phyloP scores from a whole-genome alignment of 2,888 invertebrate genomes.

The Eulithis prunata region DNA sequence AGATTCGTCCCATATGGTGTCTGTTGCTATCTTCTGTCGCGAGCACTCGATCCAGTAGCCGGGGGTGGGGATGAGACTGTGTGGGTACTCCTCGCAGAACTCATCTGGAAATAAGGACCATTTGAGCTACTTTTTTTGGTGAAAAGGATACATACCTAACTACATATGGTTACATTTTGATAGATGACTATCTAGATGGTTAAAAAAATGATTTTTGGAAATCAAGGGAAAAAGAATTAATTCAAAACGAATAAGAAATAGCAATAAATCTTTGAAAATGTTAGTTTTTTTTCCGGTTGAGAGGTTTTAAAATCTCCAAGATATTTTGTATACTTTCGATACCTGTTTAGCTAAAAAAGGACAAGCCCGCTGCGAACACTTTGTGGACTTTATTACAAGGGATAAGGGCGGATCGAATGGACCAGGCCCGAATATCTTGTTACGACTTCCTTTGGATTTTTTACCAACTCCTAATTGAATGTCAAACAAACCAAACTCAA shows the following conservation, averaged over 20 bases:
- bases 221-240: too few relatives aligned
- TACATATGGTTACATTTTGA: too few relatives aligned
- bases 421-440: constrained; percentile 43
- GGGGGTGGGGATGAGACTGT: constrained; percentile 94
- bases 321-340: constrained; percentile 3
- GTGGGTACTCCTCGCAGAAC: constrained; percentile 96
- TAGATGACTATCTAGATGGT: too few relatives aligned
- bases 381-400: constrained; percentile 43
- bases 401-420: constrained; percentile 46
- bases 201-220: too few relatives aligned
- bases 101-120: constrained; percentile 87
- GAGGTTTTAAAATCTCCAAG: too few relatives aligned
- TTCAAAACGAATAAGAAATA: too few relatives aligned
- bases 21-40: constrained; percentile 93
- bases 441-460: constrained; percentile 39
- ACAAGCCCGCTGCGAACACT: constrained; percentile 37
- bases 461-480: constrained; percentile 45
- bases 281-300: neutral
- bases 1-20: constrained; percentile 95
- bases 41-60: constrained; percentile 98
- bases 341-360: constrained; percentile 39
- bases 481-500: constrained; percentile 41
- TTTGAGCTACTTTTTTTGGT: neutral
- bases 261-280: too few relatives aligned
- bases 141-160: neutral